Percentiles rank a stretch among this genome's conserved stretches.
phyloP scores from a whole-genome alignment of 1,140 invertebrate genomes.

The Metaphire vulgaris region DNA sequence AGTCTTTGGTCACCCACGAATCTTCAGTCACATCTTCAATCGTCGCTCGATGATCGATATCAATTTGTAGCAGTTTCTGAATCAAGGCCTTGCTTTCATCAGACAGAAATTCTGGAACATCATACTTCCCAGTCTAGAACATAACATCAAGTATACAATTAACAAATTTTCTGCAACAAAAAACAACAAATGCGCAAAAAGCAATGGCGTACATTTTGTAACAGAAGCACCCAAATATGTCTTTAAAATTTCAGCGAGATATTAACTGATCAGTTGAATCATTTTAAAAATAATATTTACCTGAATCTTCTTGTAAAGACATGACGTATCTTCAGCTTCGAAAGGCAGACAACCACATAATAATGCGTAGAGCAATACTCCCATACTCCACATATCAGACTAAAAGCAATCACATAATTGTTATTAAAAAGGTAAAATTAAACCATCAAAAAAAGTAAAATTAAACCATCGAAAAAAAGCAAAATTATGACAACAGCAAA shows the following conservation, averaged over 20 bases:
- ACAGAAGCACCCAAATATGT: too few species aligned
- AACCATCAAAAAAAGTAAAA: too few species aligned
- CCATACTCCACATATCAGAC: constrained; percentile 74
- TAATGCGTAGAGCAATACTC: constrained; percentile 68
- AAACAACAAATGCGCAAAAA: too few species aligned
- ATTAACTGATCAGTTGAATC: too few species aligned
- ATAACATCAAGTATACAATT: too few species aligned
- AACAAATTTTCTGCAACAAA: too few species aligned
- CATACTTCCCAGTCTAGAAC: constrained; percentile 67
- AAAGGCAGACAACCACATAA: constrained; percentile 70
- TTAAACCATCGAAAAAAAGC: too few species aligned
- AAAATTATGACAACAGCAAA: too few species aligned
- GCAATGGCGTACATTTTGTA: too few species aligned
- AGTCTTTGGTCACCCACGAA: constrained; percentile 65
- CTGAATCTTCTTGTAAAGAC: constrained; percentile 68
- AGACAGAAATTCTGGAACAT: constrained; percentile 66
- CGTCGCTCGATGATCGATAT: constrained; percentile 67
- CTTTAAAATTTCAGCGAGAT: too few species aligned
- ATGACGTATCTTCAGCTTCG: constrained; percentile 63
- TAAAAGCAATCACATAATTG: constrained; percentile 44
- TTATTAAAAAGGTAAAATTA: too few species aligned
- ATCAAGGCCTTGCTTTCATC: constrained; percentile 62
- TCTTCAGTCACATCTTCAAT: constrained; percentile 65
- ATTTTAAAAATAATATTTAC: constrained; percentile 52
- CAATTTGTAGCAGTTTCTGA: constrained; percentile 65